These are phyloP conservation scores for Eupithecia insigniata DNA, from an alignment of 2,888 invertebrate species.

Conservation along the genomic window DNA sequence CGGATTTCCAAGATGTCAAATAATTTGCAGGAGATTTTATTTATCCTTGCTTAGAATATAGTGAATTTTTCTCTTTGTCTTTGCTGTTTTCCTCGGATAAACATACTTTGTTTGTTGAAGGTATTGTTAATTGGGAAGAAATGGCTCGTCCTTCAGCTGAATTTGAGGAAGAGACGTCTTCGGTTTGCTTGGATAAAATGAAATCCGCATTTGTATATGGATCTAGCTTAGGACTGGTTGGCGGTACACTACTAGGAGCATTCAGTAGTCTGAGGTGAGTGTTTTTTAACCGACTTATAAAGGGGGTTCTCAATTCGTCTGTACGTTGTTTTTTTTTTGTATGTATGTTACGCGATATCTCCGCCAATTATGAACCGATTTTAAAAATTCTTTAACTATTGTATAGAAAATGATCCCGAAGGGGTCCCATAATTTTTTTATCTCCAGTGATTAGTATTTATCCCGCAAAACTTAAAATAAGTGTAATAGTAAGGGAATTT, in stretches of 20 bases:
- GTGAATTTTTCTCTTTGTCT: not conserved
- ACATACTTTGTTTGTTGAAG: not conserved
- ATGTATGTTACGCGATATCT: no score
- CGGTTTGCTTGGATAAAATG: slow-evolving; percentile 8
- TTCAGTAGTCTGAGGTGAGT: slow-evolving; percentile 2
- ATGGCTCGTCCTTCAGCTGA: not conserved
- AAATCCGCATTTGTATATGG: slow-evolving; percentile 6
- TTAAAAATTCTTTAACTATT: no score
- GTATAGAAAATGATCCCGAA: no score
- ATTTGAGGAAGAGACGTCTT: not conserved
- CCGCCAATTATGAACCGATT: no score
- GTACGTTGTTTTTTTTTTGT: no score
- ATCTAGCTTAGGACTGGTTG: slow-evolving; percentile 3
- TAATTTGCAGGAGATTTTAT: not conserved
- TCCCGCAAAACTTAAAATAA: no score
- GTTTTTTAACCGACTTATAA: no score
- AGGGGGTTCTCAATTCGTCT: no score
- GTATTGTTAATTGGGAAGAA: not conserved
- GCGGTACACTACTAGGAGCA: not conserved
- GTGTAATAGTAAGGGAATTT: no score
- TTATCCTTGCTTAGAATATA: not conserved
- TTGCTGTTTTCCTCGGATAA: not conserved
- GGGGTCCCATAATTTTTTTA: no score
- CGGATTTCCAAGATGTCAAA: not conserved
- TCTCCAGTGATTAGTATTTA: no score